phyloP scores from a whole-genome alignment of 2,113 vertebrate species.

The Microcebus griseorufus region DNA sequence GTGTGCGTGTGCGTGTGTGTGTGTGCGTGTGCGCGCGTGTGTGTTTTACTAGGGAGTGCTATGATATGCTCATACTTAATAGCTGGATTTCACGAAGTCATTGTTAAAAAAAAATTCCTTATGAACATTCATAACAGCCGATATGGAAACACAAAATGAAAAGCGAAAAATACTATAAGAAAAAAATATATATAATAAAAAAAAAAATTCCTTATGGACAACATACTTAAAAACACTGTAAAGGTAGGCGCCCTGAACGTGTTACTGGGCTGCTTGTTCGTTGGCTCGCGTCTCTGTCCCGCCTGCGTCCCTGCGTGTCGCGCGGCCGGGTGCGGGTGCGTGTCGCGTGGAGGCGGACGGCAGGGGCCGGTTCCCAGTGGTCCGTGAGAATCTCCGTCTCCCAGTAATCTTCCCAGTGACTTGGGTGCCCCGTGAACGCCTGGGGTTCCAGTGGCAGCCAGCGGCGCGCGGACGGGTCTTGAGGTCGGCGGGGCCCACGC shows the following conservation, averaged over 20 bases:
- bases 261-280: no score
- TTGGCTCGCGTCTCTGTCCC: conserved; percentile 23
- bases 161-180: no score
- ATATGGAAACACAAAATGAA: no score
- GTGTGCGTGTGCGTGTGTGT: neutral
- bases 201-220: neutral
- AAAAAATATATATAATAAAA: no score
- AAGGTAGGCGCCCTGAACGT: neutral
- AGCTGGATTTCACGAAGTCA: neutral
- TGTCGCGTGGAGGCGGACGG: neutral
- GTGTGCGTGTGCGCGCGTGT: neutral
- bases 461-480: neutral
- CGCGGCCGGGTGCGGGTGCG: no score
- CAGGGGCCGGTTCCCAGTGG: neutral
- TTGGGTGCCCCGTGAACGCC: neutral
- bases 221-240: neutral
- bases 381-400: conserved; percentile 16
- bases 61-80: neutral
- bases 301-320: neutral
- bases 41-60: neutral
- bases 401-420: conserved; percentile 7
- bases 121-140: no score
- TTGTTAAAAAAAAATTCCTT: neutral
- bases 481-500: accelerated
- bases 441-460: neutral